Evolutionary conservation across 2,113 vertebrate genomes (phyloP), one percentile per base, ranked within the genome.

Genomic region (Osmerus mordax): DNA sequence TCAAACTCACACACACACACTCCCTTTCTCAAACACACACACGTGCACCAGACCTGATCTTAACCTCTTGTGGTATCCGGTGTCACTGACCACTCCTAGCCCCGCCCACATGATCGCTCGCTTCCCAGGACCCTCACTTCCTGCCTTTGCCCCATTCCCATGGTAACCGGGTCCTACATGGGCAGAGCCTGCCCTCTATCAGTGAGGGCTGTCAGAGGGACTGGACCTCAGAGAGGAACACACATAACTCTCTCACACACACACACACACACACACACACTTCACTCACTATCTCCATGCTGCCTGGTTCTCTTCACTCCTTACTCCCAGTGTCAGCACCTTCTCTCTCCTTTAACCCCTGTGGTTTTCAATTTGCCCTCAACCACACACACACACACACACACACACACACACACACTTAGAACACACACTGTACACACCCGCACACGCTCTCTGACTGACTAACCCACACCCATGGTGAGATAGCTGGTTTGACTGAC

Each of bases 51-150:
- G 51, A 55, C 58, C 32, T 55, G 78, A 76, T 53, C 67, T 15
- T 16, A 1, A 58, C n/a, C 13, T 66, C 52, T 59, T 41, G 65
- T 70, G 87, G 82, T 89, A 77, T 90, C 85, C 69, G 67, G 82
- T 85, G 86, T 89, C 78, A 79, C 69, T 82, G 83, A 82, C 80
- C 80, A 62, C 86, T 87, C 83, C 84, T 87, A 68, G 85, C 86
- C 84, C 88, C 79, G 84, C 89, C 84, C 85, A 88, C 87, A 78
- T 78, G 86, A 91, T 90, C 90, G 87, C 62, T 78, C 75, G 7
- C 78, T 88, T 90, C 89, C 89, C 90, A 90, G 88, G 88, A 90
- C 87, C 87, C 87, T 79, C 66, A 87, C 87, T 90, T 90, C 89
- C 89, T 89, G 88, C 88, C 84, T 90, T 89, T 87, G 87, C 83